phyloP scores from a whole-genome alignment of 2,888 invertebrate genomes.

The Papilio gigon region DNA sequence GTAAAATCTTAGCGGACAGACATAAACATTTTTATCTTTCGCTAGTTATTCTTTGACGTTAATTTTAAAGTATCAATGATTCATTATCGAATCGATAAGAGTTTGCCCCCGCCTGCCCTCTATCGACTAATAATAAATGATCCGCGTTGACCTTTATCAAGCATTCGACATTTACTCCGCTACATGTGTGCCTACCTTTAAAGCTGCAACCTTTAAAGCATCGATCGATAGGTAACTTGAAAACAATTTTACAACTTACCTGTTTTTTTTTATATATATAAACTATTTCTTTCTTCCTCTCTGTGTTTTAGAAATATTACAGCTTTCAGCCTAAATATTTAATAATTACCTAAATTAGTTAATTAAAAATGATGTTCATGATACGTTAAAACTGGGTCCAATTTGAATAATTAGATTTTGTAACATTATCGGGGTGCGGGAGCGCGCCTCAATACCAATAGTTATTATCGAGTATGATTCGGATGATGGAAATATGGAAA shows the following conservation, averaged over 20 bases:
- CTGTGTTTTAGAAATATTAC: too few relatives aligned
- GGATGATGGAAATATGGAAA: constrained; percentile 28
- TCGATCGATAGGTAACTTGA: constrained; percentile 23
- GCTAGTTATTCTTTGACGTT: constrained; percentile 1
- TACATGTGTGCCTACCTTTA: constrained; percentile 43
- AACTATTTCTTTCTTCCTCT: background rate
- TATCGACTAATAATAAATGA: constrained; percentile 62
- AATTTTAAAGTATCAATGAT: constrained; percentile 26
- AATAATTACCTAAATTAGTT: background rate
- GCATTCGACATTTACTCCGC: constrained; percentile 56
- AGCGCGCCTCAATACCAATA: constrained; percentile 30
- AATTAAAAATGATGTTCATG: constrained; percentile 8
- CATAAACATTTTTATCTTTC: too few relatives aligned
- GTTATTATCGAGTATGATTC: constrained; percentile 31
- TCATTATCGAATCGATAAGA: constrained; percentile 41
- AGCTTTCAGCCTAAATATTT: too few relatives aligned
- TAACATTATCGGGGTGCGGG: constrained; percentile 21
- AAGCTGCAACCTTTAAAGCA: constrained; percentile 42
- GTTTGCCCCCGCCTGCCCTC: constrained; percentile 39
- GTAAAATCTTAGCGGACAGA: too few relatives aligned
- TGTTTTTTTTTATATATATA: background rate
- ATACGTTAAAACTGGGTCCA: constrained; percentile 18
- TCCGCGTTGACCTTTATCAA: constrained; percentile 65
- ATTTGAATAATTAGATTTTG: constrained; percentile 35
- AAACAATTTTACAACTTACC: constrained; percentile 1